phyloP scores from a whole-genome alignment of 2,113 vertebrate species.

The Buteo buteo region DNA sequence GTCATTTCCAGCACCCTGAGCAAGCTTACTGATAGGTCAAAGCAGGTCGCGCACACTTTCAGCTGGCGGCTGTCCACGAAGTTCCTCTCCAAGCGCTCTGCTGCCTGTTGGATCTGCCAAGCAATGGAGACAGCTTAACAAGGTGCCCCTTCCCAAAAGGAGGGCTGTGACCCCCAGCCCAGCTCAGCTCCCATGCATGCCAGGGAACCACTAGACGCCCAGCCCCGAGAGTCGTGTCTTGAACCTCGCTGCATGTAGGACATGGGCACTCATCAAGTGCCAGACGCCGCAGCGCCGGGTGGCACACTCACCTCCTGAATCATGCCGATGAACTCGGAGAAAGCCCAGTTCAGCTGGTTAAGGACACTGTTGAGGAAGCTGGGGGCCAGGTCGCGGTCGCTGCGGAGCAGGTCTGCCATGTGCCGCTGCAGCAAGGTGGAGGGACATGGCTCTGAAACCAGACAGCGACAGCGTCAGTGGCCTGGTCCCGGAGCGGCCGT shows the following conservation, averaged over 20 bases:
- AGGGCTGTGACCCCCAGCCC: accelerated
- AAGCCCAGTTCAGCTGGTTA: constrained; percentile 99
- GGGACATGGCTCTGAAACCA: constrained; percentile 90
- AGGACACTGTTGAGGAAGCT: constrained; percentile 98
- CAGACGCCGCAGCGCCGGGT: accelerated
- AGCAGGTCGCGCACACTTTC: constrained; percentile 98
- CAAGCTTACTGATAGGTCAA: constrained; percentile 96
- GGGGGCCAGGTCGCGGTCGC: constrained; percentile 89
- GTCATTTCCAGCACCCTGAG: constrained; percentile 98
- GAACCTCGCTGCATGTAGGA: not conserved
- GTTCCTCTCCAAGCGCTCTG: constrained; percentile 93
- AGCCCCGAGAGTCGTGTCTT: not conserved
- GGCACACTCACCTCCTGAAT: constrained; percentile 90
- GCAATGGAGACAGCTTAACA: not conserved
- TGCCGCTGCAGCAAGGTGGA: constrained; percentile 93
- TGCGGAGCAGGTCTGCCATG: constrained; percentile 90
- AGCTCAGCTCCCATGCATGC: accelerated
- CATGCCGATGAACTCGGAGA: constrained; percentile 99
- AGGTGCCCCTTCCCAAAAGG: not conserved
- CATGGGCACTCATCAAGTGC: accelerated
- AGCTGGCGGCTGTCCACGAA: constrained; percentile 97
- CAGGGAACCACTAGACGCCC: not conserved
- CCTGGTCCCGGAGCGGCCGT: accelerated
- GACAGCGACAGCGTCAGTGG: not conserved
- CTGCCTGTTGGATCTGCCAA: constrained; percentile 94